These are phyloP conservation scores for Botia kubotai DNA, from an alignment of 2,797 vertebrate species.

Conservation along the genomic window DNA sequence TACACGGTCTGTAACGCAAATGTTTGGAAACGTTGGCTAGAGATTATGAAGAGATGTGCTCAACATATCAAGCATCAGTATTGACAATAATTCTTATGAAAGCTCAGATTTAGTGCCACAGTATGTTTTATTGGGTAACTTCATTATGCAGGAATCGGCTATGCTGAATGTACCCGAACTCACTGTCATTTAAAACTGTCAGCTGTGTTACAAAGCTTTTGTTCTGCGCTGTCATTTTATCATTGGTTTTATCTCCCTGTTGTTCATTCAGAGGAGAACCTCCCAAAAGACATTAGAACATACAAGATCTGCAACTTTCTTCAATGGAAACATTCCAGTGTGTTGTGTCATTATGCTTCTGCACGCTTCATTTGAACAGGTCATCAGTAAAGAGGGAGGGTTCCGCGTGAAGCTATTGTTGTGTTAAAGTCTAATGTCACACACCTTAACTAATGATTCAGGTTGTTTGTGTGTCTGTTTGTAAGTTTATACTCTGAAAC, in stretches of 20 bases:
- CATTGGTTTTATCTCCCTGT: slow-evolving; percentile 4
- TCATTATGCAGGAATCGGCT: not conserved
- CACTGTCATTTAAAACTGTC: too few relatives aligned
- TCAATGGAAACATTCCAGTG: slow-evolving; percentile 29
- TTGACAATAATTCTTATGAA: not conserved
- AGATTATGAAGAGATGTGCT: not conserved
- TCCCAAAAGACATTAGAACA: slow-evolving; percentile 8
- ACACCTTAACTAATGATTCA: not conserved
- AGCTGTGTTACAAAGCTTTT: not conserved
- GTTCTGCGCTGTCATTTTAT: not conserved
- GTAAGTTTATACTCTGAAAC: not conserved
- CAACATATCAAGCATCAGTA: not conserved
- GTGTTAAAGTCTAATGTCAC: not conserved
- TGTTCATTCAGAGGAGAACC: slow-evolving; percentile 25
- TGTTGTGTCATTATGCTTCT: slow-evolving; percentile 8
- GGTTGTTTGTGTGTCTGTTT: not conserved
- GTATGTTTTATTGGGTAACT: not conserved
- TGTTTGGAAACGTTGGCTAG: not conserved
- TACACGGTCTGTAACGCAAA: not conserved
- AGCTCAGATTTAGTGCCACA: not conserved
- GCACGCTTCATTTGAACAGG: slow-evolving; percentile 9
- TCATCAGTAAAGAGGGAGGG: slow-evolving; percentile 6
- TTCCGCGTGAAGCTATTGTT: not conserved
- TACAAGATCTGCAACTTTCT: slow-evolving; percentile 8
- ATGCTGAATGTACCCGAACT: too few relatives aligned